These are phyloP conservation scores for Sprattus sprattus DNA, from an alignment of 2,113 vertebrate species.

Conservation along the genomic window DNA sequence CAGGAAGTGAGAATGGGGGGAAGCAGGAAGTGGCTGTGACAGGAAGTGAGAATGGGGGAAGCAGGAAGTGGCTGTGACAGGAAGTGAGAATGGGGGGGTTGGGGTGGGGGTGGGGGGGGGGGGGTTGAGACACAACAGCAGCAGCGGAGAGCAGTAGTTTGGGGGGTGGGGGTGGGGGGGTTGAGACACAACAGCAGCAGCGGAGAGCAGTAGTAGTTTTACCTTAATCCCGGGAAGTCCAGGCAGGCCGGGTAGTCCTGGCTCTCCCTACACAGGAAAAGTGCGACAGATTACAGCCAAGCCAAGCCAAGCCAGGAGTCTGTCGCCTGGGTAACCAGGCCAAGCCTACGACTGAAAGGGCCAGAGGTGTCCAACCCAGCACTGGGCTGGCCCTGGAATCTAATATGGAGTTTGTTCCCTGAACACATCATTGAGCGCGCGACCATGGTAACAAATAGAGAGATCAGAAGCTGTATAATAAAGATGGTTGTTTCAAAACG, in stretches of 20 bases:
- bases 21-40: neutral
- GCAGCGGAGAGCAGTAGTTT: conserved; percentile 28
- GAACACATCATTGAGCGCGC: neutral
- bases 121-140: conserved; percentile 41
- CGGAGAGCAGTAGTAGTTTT: conserved; percentile 61
- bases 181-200: conserved; percentile 55
- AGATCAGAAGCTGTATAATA: neutral
- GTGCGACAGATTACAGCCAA: conserved; percentile 87
- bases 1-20: neutral
- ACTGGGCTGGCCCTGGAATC: neutral
- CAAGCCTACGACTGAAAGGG: too few relatives aligned
- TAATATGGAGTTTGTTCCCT: neutral
- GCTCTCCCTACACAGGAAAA: conserved; percentile 98
- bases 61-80: neutral
- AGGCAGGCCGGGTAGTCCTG: conserved; percentile 99
- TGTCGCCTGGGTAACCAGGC: conserved; percentile 43
- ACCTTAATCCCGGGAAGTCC: conserved; percentile 99
- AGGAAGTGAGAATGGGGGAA: neutral
- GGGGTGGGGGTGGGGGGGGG: too few relatives aligned
- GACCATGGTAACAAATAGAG: neutral
- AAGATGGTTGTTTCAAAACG: too few relatives aligned
- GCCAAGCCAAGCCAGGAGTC: conserved; percentile 58
- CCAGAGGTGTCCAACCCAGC: neutral
- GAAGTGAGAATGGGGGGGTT: neutral
- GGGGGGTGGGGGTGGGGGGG: neutral